Base-by-base conservation (phyloP, 2,888 invertebrate species). In the Tetragnatha montana region DNA sequence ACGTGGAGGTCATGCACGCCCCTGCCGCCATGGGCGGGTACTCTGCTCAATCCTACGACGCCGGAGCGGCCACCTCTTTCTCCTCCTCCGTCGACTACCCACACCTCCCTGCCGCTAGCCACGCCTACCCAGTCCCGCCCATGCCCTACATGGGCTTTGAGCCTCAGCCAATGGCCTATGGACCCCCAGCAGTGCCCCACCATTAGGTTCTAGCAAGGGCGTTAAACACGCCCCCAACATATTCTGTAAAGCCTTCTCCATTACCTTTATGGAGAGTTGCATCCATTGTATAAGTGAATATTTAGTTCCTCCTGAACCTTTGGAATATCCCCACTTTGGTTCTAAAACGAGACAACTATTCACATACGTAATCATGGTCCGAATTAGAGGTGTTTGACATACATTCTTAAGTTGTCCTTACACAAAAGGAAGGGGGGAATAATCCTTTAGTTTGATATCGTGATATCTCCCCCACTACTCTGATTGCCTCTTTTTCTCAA, bases 1-100 rank as follows among this genome's bases (percentile, higher is more conserved):
- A 35, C 6, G 73, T 79, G 0, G 89, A 85, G 51, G 12, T 60
- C 8, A 74, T 81, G 21, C 81, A 81, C 17, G 69, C 81, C 1
- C 70, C 85, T 1, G 76, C 89, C 2, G 71, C 85, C 12, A 21
- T 81, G 75, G 80, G 80, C n/a, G 88, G 88, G n/a, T 88, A 84
- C 19, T 21, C 81, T 47, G 82, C 78, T n/a, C 81, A 60, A 12
- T 49, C 68, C 21, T 76, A 75, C 8, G 49, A 47, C n/a, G 71
- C 71, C 21, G 22, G n/a, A 12, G 79, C 79, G 7, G 80, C 87
- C 8, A 86, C 86, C n/a, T 73, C 87, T 19, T 87, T 73, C 35
- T 80, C 87, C 8, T 74, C 88, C 50, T 84, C 84, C 14, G 80
- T 88, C n/a, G 88, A 88, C 50, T 88, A 88, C 19, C 88, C 89